Evolutionary conservation across 1,140 invertebrate genomes (phyloP).

Genomic region (Amyelois transitella): DNA sequence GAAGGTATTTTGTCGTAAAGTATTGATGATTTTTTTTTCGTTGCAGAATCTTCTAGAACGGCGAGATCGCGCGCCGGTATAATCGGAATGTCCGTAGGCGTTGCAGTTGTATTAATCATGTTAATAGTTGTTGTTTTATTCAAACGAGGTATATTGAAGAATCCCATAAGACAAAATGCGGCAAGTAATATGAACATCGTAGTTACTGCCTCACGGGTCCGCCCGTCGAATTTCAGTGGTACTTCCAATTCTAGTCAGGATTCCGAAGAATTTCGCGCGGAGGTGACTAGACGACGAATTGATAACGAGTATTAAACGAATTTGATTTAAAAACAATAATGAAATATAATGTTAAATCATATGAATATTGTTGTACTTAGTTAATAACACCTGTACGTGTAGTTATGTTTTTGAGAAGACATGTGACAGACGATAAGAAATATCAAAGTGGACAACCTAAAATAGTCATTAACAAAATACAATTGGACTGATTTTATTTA

Average conservation of each 20-base stretch:
- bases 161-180: background rate
- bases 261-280: background rate
- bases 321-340: background rate
- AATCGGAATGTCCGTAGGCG: slow-evolving; percentile 37
- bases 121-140: slow-evolving; percentile 31
- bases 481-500: no score
- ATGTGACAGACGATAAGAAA: no score
- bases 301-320: no score
- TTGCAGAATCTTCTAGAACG: background rate
- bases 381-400: no score
- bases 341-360: background rate
- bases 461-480: no score
- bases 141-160: slow-evolving; percentile 16
- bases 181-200: background rate
- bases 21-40: background rate
- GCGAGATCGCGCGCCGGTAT: slow-evolving; percentile 36
- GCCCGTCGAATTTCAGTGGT: background rate
- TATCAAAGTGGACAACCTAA: no score
- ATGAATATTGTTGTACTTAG: no score
- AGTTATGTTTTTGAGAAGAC: no score
- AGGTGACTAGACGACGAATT: background rate
- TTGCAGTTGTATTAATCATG: slow-evolving; percentile 18
- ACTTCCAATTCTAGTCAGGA: background rate
- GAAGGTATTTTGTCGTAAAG: no score
- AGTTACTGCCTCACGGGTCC: background rate